A percentile compares a stretch with the other conserved stretches of the same genome.
phyloP scores from a whole-genome alignment of 2,797 vertebrate genomes.

The Trematomus bernacchii region DNA sequence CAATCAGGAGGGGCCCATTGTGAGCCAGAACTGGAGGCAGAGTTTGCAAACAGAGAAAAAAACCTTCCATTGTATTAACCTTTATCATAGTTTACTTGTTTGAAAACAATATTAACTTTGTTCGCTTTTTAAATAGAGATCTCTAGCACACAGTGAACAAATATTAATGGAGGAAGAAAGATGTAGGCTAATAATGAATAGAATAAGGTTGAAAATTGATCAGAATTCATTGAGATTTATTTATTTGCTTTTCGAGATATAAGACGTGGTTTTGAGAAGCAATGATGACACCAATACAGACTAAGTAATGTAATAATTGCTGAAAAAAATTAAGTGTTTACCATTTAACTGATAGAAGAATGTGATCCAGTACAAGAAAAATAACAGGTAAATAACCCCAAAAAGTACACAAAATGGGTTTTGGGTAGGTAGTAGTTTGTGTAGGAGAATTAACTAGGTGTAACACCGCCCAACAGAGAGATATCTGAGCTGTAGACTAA shows the following conservation, averaged over 20 bases:
- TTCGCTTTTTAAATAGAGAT: neutral
- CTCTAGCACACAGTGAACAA: neutral
- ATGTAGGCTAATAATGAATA: neutral
- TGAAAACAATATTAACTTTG: neutral
- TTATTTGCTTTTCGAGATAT: no score
- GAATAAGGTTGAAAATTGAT: neutral
- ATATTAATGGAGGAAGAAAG: neutral
- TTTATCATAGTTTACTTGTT: neutral
- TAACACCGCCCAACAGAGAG: slow-evolving; percentile 21
- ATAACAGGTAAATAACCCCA: neutral
- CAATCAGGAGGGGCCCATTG: slow-evolving; percentile 34
- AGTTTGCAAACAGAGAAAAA: slow-evolving; percentile 19
- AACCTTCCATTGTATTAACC: slow-evolving; percentile 2
- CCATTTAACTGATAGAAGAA: neutral
- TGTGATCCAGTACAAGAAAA: neutral
- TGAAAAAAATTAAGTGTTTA: neutral
- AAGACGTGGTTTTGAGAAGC: neutral
- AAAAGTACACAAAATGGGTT: neutral
- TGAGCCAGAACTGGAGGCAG: slow-evolving; percentile 16
- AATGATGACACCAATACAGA: neutral
- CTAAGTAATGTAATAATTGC: neutral
- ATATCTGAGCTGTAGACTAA: slow-evolving; percentile 53
- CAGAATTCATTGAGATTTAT: neutral
- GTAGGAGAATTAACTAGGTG: slow-evolving; percentile 12
- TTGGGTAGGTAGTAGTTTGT: neutral